Evolutionary conservation across 2,113 vertebrate genomes (phyloP).

Genomic region (Oreochromis aureus): DNA sequence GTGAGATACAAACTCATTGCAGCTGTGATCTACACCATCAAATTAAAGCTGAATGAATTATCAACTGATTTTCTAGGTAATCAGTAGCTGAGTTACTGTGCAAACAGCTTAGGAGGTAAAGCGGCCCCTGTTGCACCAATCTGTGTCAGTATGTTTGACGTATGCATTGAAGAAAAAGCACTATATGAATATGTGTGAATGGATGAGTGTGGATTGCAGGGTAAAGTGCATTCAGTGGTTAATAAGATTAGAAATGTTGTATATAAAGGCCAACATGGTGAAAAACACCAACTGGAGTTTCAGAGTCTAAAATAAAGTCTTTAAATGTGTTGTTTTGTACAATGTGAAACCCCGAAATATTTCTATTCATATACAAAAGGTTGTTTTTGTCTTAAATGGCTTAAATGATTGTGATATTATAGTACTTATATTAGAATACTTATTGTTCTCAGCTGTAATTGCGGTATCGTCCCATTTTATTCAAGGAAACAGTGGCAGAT

Average conservation of each 20-base stretch:
- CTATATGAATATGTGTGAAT: background rate
- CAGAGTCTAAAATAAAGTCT: background rate
- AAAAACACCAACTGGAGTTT: background rate
- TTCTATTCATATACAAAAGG: background rate
- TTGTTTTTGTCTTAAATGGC: background rate
- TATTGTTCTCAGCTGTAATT: background rate
- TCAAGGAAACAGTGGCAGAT: background rate
- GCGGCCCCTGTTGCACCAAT: background rate
- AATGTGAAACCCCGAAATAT: background rate
- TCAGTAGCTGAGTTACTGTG: background rate
- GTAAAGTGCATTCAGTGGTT: background rate
- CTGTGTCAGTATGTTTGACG: background rate
- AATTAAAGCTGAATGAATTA: background rate
- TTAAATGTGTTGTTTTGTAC: background rate
- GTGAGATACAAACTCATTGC: background rate
- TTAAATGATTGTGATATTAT: background rate
- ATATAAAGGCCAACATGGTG: background rate
- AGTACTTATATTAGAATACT: background rate
- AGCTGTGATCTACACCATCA: background rate
- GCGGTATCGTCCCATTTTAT: background rate
- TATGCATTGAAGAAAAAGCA: background rate
- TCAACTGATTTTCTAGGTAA: background rate
- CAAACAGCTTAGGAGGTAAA: background rate
- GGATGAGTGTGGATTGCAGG: background rate
- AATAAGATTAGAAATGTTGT: background rate